These are phyloP conservation scores for Dendroctonus valens DNA, from an alignment of 1,140 invertebrate genomes.

Conservation along the genomic window DNA sequence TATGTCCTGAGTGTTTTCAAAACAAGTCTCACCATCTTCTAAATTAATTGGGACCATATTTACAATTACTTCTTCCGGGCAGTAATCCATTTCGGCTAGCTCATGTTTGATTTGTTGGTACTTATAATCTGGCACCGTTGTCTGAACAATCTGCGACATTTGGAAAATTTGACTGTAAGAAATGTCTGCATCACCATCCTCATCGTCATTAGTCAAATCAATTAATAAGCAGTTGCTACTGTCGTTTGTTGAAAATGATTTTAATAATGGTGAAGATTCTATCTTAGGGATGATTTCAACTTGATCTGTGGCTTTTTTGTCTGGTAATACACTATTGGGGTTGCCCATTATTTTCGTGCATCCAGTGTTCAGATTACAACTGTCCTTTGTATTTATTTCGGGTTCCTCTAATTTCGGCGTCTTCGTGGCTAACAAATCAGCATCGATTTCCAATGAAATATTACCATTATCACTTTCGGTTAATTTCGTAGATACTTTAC, in stretches of 20 bases:
- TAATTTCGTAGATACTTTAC: too few species aligned
- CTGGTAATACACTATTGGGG: background rate
- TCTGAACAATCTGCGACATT: conserved; percentile 17
- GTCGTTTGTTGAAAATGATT: conserved; percentile 2
- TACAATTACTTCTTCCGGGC: conserved; percentile 11
- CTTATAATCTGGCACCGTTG: conserved; percentile 7
- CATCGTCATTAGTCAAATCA: conserved; percentile 20
- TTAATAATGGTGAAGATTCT: background rate
- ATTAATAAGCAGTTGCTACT: conserved; percentile 21
- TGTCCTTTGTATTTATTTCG: background rate
- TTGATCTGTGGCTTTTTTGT: background rate
- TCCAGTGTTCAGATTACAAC: background rate
- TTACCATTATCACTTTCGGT: too few species aligned
- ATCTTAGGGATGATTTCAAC: background rate
- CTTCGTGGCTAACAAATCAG: background rate
- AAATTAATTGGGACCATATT: conserved; percentile 16
- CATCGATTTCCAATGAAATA: too few species aligned
- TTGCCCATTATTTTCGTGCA: background rate
- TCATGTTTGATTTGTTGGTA: conserved; percentile 31
- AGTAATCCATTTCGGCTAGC: conserved; percentile 30
- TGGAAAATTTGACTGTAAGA: conserved; percentile 28
- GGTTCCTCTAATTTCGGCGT: background rate
- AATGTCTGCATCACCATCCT: conserved; percentile 27
- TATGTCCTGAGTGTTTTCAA: conserved; percentile 31
- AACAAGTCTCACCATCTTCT: conserved; percentile 12